Evolutionary conservation across 2,797 vertebrate species (phyloP).

Genomic region (Hoplostethus mediterraneus): DNA sequence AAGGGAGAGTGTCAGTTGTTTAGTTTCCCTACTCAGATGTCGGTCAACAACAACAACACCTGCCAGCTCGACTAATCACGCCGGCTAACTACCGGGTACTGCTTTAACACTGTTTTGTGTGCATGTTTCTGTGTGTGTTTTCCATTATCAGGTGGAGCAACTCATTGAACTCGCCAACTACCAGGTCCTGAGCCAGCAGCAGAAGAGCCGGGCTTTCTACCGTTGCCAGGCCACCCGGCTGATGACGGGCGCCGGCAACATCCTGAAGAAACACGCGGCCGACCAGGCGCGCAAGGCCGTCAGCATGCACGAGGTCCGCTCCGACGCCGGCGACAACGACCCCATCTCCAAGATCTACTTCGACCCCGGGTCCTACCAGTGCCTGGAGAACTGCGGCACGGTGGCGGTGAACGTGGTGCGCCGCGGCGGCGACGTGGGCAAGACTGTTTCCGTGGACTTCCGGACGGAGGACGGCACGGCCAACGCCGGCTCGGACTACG

Average conservation of each 20-base stretch:
- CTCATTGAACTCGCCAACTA: conserved; percentile 98
- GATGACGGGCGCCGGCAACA: conserved; percentile 98
- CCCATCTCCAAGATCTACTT: conserved; percentile 95
- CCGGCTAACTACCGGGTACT: neutral
- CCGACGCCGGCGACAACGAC: conserved; percentile 89
- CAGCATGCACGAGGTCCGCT: conserved; percentile 97
- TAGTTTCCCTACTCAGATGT: neutral
- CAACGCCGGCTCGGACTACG: conserved; percentile 98
- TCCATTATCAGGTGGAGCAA: conserved; percentile 87
- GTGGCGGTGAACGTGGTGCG: conserved; percentile 94
- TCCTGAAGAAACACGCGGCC: conserved; percentile 97
- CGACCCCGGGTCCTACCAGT: conserved; percentile 96
- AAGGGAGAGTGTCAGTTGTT: neutral
- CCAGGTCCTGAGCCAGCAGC: conserved; percentile 98
- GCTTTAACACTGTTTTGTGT: neutral
- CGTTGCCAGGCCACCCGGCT: conserved; percentile 98
- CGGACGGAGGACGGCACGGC: conserved; percentile 97
- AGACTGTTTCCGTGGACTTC: conserved; percentile 93
- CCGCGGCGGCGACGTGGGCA: conserved; percentile 92
- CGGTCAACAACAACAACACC: neutral
- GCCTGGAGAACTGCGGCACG: conserved; percentile 98
- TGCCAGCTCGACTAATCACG: neutral
- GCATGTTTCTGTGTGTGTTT: conserved; percentile 12
- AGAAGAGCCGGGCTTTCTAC: conserved; percentile 98
- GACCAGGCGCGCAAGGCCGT: conserved; percentile 98